Evolutionary conservation across 1,140 invertebrate genomes (phyloP), one percentile per base, ranked within the genome.

Genomic region (Mycetomoellerius zeteki): DNA sequence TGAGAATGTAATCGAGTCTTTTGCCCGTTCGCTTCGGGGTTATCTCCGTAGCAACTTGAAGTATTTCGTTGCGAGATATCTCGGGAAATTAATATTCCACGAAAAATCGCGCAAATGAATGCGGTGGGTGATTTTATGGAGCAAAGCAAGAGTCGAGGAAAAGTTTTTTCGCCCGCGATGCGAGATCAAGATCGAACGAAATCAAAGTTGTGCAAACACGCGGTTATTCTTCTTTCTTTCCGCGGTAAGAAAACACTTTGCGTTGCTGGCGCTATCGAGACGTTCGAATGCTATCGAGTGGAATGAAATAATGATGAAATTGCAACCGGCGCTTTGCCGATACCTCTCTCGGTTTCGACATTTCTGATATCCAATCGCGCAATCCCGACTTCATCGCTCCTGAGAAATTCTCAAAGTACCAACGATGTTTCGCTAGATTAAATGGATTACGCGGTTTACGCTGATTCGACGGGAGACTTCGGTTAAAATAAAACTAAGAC

Each of bases 241-340:
- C 37, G 7, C 67, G 24, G 33, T 72, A 58, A 58, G 67, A 58
- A 60, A 82, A 58, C 65, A 72, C 78, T 72, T 54, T 0, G 76
- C 62, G 19, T 56, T 72, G 67, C 69, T 4, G 69, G 4, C 54
- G 37, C 33, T 60, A 82, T 73, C 67, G 37, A 82, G 19, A 72
- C 6, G 78, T 21, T 82, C 54, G 80, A 30, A 50, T 75, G 56
- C 80, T 54, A 47, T 73, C 69, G 67, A 33, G 69, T 50, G 80
- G 24, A 75, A 84, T 84, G 69, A 84, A 84, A 84, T 84, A 84
- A 84, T 75, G 80, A 84, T 43, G 80, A 73, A 73, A 84, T 84
- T 67, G 30, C 62, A 67, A 27, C 27, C 80, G 37, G 24, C 14
- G 24, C 27, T 62, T 62, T 47, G 37, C 30, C 69, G 54, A 73